Evolutionary conservation across 2,797 vertebrate species (phyloP).

Genomic region (Alcedo atthis): DNA sequence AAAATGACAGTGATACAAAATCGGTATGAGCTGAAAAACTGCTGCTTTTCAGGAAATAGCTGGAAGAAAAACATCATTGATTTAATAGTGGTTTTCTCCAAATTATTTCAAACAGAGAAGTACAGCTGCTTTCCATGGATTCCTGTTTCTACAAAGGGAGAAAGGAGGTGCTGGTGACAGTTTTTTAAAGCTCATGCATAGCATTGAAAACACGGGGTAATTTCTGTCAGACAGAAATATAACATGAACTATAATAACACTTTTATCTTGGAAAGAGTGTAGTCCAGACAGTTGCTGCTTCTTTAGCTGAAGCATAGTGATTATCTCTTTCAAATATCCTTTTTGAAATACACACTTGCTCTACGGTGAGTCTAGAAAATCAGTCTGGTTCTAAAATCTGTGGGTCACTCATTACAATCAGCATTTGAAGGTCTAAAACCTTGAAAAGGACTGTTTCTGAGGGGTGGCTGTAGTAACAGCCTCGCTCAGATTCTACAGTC

Average conservation of each 20-base stretch:
- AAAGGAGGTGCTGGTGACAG: background rate
- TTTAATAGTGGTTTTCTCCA: background rate
- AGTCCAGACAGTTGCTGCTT: background rate
- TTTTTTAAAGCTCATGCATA: background rate
- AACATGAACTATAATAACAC: background rate
- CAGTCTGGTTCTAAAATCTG: slow-evolving; percentile 10
- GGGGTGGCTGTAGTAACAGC: background rate
- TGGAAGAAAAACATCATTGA: background rate
- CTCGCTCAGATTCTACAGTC: background rate
- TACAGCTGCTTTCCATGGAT: background rate
- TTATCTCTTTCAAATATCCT: background rate
- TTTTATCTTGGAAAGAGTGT: slow-evolving; percentile 7
- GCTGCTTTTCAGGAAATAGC: background rate
- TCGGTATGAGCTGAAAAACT: background rate
- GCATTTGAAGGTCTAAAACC: background rate
- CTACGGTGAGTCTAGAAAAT: slow-evolving; percentile 33
- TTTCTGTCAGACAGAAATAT: slow-evolving; percentile 26
- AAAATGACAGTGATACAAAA: slow-evolving; percentile 4
- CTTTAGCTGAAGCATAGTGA: slow-evolving; percentile 15
- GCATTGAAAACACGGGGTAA: background rate
- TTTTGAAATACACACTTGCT: slow-evolving; percentile 11
- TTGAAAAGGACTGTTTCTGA: background rate
- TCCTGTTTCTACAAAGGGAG: background rate
- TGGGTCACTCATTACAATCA: background rate
- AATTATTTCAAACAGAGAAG: background rate